Conservation (phyloP, 2,888 invertebrate species). For the Trimorus sp. region DNA sequence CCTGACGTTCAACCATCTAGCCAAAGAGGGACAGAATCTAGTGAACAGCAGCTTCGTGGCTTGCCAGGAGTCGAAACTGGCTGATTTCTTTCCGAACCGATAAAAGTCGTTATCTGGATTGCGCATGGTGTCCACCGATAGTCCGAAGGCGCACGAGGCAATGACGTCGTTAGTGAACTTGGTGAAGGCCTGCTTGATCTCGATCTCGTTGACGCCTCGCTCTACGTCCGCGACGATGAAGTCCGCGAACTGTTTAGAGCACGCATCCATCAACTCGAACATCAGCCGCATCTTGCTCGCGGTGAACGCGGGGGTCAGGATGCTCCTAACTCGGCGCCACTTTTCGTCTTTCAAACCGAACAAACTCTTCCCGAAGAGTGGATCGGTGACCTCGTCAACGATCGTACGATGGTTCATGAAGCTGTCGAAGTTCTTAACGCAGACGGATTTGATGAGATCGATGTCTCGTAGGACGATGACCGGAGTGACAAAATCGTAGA, state of each 20-base stretch:
- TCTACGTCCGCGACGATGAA: too few species aligned
- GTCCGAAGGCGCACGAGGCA: too few species aligned
- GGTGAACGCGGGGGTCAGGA: slow-evolving; percentile 84
- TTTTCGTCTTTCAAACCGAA: slow-evolving; percentile 77
- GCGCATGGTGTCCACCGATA: too few species aligned
- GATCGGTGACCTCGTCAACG: slow-evolving; percentile 60
- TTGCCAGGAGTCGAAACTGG: too few species aligned
- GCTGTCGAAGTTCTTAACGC: slow-evolving; percentile 73
- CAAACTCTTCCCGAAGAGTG: slow-evolving; percentile 70
- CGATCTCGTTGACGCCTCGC: too few species aligned
- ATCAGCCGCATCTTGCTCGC: slow-evolving; percentile 84
- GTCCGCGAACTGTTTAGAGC: slow-evolving; percentile 73
- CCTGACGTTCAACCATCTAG: too few species aligned
- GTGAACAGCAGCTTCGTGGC: too few species aligned
- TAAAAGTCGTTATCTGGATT: too few species aligned
- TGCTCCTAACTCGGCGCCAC: slow-evolving; percentile 83
- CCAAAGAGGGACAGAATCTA: too few species aligned
- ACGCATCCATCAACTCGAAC: slow-evolving; percentile 82
- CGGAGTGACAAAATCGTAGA: slow-evolving; percentile 71
- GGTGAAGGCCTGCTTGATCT: too few species aligned
- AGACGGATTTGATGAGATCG: slow-evolving; percentile 73
- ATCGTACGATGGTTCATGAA: slow-evolving; percentile 72
- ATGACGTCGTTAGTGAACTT: too few species aligned
- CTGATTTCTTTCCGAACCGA: too few species aligned
- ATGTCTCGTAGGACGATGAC: slow-evolving; percentile 72